These are phyloP conservation scores for Pteronotus mesoamericanus DNA, from an alignment of 2,797 vertebrate genomes.

Conservation along the genomic window DNA sequence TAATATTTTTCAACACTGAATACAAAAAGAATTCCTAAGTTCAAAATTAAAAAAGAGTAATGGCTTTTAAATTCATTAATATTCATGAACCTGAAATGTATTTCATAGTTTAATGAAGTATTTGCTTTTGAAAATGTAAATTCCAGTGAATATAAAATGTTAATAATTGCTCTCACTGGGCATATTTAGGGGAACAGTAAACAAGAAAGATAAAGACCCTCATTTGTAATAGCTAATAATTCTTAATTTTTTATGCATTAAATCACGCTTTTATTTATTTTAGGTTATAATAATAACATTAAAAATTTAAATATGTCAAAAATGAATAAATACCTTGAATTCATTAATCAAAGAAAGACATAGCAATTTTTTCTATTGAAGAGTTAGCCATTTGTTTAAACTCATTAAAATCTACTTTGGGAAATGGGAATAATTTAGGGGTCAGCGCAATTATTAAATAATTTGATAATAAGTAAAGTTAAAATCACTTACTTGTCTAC, in stretches of 20 bases:
- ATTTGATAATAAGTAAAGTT: constrained; percentile 8
- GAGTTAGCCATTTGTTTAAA: background rate
- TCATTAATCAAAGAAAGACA: constrained; percentile 14
- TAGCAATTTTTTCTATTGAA: background rate
- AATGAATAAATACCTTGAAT: background rate
- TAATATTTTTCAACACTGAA: constrained; percentile 27
- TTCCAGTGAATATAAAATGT: constrained; percentile 35
- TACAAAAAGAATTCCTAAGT: background rate
- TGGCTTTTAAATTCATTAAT: constrained; percentile 35
- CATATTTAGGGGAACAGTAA: constrained; percentile 39
- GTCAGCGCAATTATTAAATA: constrained; percentile 5
- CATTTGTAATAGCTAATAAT: constrained; percentile 27
- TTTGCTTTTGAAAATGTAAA: constrained; percentile 58
- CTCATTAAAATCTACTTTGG: constrained; percentile 38
- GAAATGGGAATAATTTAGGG: constrained; percentile 1
- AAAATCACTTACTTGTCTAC: constrained; percentile 79
- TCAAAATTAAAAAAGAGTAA: constrained; percentile 27
- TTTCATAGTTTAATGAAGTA: constrained; percentile 30
- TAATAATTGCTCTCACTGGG: constrained; percentile 22
- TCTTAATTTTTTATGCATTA: constrained; percentile 12
- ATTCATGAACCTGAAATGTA: constrained; percentile 47
- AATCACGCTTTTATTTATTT: constrained; percentile 19
- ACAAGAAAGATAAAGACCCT: background rate
- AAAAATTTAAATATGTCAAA: background rate
- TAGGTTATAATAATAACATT: constrained; percentile 5